Evolutionary conservation across 2,797 vertebrate species (phyloP), one percentile per base, ranked within the genome.

Genomic region (Schizopygopsis pylzovi): DNA sequence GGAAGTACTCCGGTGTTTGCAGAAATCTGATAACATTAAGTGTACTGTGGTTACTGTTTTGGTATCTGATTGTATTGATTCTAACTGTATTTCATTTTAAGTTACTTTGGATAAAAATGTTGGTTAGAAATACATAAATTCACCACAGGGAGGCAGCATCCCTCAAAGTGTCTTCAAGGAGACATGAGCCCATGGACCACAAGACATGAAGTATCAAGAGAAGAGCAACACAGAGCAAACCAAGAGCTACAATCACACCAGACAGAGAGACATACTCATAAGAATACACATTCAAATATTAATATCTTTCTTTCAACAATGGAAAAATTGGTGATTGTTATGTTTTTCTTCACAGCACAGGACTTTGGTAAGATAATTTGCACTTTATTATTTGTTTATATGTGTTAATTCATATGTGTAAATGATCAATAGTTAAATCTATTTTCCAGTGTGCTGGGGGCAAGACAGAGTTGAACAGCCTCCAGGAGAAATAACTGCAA

Each of bases 361-460:
- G 15, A 45, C 9, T 79, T 47, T 22, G 41, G 76, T 79, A 79
- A 79, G 76, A 39, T 77, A 1, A 39, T 16, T 61, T 61, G n/a
- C 4, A 52, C 8, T 28, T 33, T 3, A 41, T 1, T 52, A 28
- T 11, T 16, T 49, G 3, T 33, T 67, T 67, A 10, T 59, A 22
- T 56, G 67, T 11, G 25, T 28, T 37, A 67, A 4, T 39, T 4
- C 3, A 18, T n/a, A 6, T n/a, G n/a, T 59, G 9, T n/a, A 8
- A 10, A 59, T n/a, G 9, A 22, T 59, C 10, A 59, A 59, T n/a
- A 4, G 22, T n/a, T 59, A 11, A 59, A 59, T n/a, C 22, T 56
- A 56, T 73, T 54, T 77, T 56, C 12, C 49, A 77, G 75, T 77
- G 47, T 77, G 75, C 49, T 54, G 75, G 47, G 28, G 25, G 25